Conservation (phyloP, 2,888 invertebrate species). For the Cheilosia vulpina region DNA sequence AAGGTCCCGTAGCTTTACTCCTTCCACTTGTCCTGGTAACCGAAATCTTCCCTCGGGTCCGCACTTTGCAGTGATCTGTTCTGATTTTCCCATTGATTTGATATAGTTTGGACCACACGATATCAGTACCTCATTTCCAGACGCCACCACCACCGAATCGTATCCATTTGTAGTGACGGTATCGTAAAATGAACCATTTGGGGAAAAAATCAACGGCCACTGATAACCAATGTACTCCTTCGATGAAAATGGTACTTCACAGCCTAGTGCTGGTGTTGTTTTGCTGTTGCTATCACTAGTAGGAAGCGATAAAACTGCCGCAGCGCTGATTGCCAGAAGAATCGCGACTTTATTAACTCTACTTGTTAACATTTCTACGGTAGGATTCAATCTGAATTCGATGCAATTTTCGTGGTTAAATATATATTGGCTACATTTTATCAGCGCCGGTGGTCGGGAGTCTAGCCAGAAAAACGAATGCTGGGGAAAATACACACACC, state of each 20-base stretch:
- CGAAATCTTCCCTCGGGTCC: conserved; percentile 64
- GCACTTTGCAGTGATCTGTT: conserved; percentile 68
- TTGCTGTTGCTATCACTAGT: background rate
- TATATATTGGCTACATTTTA: conserved; percentile 43
- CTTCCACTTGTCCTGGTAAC: conserved; percentile 26
- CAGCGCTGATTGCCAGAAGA: conserved; percentile 32
- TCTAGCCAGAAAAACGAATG: background rate
- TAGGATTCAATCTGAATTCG: conserved; percentile 54
- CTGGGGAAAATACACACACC: background rate
- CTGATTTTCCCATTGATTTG: conserved; percentile 56
- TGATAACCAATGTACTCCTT: conserved; percentile 70
- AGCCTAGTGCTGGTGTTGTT: background rate
- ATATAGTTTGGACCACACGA: conserved; percentile 77
- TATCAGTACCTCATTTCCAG: conserved; percentile 67
- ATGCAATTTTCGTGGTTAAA: conserved; percentile 60
- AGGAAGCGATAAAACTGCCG: conserved; percentile 26
- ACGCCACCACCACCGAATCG: conserved; percentile 45
- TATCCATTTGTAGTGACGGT: conserved; percentile 40
- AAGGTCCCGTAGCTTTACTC: conserved; percentile 67
- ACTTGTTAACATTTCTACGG: conserved; percentile 68
- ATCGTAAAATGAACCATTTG: conserved; percentile 69
- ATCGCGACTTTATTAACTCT: conserved; percentile 32
- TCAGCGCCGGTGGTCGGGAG: background rate
- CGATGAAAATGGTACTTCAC: conserved; percentile 73
- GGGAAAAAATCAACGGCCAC: conserved; percentile 75